phyloP scores from a whole-genome alignment of 2,113 vertebrate genomes.

The Leptobrachium leishanense region DNA sequence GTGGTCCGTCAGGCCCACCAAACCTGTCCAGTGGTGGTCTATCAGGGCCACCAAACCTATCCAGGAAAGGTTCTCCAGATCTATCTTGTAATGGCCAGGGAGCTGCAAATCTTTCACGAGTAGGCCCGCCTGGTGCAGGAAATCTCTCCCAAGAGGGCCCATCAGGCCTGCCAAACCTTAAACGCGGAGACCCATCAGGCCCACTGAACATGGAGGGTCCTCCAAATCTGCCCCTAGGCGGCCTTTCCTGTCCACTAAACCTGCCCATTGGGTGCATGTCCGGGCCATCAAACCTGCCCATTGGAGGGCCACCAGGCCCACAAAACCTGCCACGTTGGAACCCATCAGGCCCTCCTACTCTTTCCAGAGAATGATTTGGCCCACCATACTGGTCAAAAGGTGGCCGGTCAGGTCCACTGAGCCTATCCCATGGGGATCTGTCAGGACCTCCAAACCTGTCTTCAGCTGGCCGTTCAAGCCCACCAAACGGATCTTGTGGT shows the following conservation, averaged over 20 bases:
- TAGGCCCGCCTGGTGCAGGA: neutral
- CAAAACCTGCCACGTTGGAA: neutral
- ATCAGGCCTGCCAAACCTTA: neutral
- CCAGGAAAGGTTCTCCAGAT: no score
- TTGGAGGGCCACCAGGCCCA: neutral
- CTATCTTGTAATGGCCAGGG: no score
- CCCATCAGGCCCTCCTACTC: neutral
- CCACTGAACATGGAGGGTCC: neutral
- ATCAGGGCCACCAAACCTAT: neutral
- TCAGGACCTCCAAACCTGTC: neutral
- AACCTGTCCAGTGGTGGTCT: neutral
- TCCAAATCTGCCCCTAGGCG: neutral
- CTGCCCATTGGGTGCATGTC: no score
- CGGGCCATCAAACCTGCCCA: neutral
- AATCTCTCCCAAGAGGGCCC: neutral
- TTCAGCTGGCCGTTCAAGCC: neutral
- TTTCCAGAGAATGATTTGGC: neutral
- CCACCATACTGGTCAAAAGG: neutral
- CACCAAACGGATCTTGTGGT: neutral
- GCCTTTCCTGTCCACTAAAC: neutral
- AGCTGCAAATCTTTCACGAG: neutral
- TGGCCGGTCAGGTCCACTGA: neutral
- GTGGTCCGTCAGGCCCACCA: neutral
- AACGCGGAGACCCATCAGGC: neutral
- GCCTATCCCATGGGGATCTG: neutral